phyloP scores from a whole-genome alignment of 2,797 vertebrate species.

The Pangasius djambal region DNA sequence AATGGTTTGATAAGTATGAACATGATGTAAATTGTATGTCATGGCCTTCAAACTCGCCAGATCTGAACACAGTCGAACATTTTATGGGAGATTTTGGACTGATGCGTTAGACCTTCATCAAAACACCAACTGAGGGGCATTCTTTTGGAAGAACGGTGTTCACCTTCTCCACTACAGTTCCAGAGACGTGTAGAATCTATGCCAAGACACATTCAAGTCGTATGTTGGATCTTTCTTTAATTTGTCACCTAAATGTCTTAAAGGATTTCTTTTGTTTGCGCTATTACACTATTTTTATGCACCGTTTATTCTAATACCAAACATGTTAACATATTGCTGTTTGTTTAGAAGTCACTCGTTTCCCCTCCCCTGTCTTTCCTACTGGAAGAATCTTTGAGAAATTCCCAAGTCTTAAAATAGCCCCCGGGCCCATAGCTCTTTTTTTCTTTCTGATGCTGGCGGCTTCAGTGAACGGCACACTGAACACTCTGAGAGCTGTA shows the following conservation, averaged over 20 bases:
- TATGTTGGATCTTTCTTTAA: background rate
- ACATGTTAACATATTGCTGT: background rate
- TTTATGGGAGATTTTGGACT: background rate
- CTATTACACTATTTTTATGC: background rate
- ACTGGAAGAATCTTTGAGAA: constrained; percentile 59
- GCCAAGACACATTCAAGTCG: background rate
- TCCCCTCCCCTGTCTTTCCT: constrained; percentile 27
- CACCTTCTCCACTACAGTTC: background rate
- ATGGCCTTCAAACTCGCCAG: background rate
- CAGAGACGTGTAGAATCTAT: background rate
- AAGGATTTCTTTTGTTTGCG: background rate
- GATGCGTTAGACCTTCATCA: background rate
- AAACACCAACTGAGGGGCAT: background rate
- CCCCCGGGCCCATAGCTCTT: constrained; percentile 48
- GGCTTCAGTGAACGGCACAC: constrained; percentile 47
- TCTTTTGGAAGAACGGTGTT: background rate
- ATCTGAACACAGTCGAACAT: background rate
- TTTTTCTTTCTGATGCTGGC: constrained; percentile 49
- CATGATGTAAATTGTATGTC: background rate
- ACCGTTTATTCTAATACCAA: background rate
- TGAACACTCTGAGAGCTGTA: constrained; percentile 53
- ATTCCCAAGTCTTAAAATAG: constrained; percentile 63
- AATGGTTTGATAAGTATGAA: background rate
- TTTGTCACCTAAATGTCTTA: background rate
- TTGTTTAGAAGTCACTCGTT: constrained; percentile 47